Conservation (phyloP, 2,888 invertebrate species). For the Tillus elongatus region DNA sequence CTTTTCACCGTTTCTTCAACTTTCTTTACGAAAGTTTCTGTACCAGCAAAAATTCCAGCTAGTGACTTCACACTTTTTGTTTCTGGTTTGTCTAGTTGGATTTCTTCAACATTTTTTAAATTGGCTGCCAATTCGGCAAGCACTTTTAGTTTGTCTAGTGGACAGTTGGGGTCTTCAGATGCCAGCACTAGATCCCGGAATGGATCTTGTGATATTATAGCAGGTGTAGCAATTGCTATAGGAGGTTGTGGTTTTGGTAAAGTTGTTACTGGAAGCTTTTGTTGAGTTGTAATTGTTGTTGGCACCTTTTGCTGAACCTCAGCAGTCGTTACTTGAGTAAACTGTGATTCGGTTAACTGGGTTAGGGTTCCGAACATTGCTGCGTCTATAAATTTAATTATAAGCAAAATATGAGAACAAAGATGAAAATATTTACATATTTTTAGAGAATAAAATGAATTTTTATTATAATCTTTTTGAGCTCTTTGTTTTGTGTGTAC, state of each 20-base stretch:
- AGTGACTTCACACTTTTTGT: conserved; percentile 33
- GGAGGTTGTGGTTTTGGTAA: conserved; percentile 14
- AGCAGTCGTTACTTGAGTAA: conserved; percentile 8
- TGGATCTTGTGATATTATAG: conserved; percentile 49
- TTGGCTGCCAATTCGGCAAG: conserved; percentile 56
- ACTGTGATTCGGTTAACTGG: conserved; percentile 32
- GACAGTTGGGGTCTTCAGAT: conserved; percentile 43
- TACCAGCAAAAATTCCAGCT: conserved; percentile 39
- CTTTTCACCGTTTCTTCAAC: conserved; percentile 37
- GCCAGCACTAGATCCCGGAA: conserved; percentile 54
- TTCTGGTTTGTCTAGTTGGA: conserved; percentile 18
- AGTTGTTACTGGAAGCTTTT: conserved; percentile 16
- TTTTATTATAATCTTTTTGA: too few relatives aligned
- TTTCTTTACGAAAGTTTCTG: conserved; percentile 37
- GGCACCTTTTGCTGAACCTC: neutral
- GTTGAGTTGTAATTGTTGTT: conserved; percentile 8
- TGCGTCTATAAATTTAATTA: conserved; percentile 18
- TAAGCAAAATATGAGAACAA: too few relatives aligned
- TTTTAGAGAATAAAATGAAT: too few relatives aligned
- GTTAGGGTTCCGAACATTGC: conserved; percentile 33
- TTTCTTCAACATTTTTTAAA: conserved; percentile 45
- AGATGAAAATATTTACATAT: too few relatives aligned
- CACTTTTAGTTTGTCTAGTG: conserved; percentile 44
- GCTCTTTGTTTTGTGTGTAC: too few relatives aligned
- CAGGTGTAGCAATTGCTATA: conserved; percentile 10